Percentiles rank a stretch among this genome's conserved stretches.
Conservation (phyloP, 2,797 vertebrate genomes). For the Mus minutoides region DNA sequence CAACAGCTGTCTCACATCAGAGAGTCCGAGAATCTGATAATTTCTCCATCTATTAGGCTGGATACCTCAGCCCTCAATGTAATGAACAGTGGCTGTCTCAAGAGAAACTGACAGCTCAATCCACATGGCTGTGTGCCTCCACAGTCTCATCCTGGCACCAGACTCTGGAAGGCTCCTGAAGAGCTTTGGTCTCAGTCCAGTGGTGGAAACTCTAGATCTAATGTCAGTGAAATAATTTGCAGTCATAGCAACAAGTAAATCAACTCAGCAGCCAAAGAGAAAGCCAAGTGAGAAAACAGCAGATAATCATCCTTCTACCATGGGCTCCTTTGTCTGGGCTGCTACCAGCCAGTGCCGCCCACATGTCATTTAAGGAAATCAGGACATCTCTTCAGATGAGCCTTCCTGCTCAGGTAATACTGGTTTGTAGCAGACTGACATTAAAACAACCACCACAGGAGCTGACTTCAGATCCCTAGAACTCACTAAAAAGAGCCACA, state of each 20-base stretch:
- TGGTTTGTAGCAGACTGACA: neutral
- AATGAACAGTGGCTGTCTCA: neutral
- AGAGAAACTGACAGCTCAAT: neutral
- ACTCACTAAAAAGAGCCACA: neutral
- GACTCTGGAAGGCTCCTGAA: neutral
- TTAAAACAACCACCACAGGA: neutral
- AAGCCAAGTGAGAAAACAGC: neutral
- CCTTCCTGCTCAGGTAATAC: neutral
- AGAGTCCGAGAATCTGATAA: neutral
- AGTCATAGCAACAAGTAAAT: neutral
- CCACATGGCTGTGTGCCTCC: neutral
- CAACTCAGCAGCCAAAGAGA: neutral
- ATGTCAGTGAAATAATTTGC: neutral
- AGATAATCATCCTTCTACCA: neutral
- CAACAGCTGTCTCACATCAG: neutral
- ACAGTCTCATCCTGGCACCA: neutral
- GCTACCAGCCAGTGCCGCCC: neutral
- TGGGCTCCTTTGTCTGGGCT: neutral
- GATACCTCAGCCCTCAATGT: neutral
- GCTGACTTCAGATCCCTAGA: neutral
- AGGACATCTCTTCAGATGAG: neutral
- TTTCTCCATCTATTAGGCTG: neutral
- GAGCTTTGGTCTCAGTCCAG: neutral
- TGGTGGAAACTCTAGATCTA: neutral
- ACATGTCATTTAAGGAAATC: neutral